Evolutionary conservation across 2,888 invertebrate genomes (phyloP).

Genomic region (Cryptus viduatorius): DNA sequence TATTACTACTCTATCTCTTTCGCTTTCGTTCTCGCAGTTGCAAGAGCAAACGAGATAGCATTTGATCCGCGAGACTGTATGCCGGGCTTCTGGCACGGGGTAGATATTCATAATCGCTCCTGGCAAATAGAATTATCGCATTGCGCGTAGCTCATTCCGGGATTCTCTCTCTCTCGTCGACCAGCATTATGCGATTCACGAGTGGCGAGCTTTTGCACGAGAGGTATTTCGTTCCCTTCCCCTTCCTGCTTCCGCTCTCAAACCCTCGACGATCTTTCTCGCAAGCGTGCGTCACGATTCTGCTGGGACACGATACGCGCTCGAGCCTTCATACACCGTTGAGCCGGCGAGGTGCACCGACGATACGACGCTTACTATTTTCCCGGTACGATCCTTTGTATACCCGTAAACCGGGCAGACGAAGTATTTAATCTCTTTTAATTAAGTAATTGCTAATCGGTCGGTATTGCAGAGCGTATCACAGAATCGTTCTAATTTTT

Average conservation of each 20-base stretch:
- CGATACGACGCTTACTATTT: constrained; percentile 23
- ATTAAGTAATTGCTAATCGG: background rate
- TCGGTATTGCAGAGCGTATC: background rate
- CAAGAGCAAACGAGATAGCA: constrained; percentile 69
- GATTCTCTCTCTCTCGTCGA: constrained; percentile 34
- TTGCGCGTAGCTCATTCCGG: constrained; percentile 76
- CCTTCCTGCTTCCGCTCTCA: background rate
- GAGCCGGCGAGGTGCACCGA: background rate
- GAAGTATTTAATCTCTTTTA: constrained; percentile 8
- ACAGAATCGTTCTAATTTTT: background rate
- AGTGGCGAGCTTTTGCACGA: constrained; percentile 2
- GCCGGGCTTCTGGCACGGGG: constrained; percentile 78
- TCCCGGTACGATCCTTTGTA: background rate
- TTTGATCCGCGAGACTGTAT: constrained; percentile 76
- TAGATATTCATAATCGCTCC: constrained; percentile 84
- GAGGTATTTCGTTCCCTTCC: constrained; percentile 9
- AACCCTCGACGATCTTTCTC: constrained; percentile 72
- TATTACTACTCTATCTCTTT: constrained; percentile 3
- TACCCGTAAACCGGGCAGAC: background rate
- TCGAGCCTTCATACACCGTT: constrained; percentile 26
- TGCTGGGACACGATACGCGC: constrained; percentile 73
- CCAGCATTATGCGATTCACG: constrained; percentile 64
- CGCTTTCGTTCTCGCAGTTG: constrained; percentile 50
- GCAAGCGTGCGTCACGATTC: constrained; percentile 69
- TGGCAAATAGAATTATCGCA: constrained; percentile 84